Evolutionary conservation across 1,140 invertebrate species (phyloP), one percentile per base, ranked within the genome.

Genomic region (Orchestia grillus): DNA sequence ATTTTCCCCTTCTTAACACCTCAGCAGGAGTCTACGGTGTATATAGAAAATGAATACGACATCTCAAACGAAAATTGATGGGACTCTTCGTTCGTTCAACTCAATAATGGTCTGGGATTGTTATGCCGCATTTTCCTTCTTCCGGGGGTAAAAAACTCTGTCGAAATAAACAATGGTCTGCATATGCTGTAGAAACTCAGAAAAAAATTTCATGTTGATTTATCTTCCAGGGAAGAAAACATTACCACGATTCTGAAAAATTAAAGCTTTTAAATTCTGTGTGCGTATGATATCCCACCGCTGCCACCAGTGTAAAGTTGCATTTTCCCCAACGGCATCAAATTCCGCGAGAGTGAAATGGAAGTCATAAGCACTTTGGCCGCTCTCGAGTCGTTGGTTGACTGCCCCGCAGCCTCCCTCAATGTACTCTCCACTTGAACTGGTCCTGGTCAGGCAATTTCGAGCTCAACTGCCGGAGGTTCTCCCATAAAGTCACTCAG

Each of bases 361-460:
- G 62, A 77, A 77, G 62, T 77, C 62, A 77, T 77, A 77, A 77
- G 62, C 28, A 77, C 62, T 77, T 77, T 77, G 62, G 62, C 62
- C 62, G 28, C 62, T 77, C 62, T 77, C 28, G 62, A 77, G 62
- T 77, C 15, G 62, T 77, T 1, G 62, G 62, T 36, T 36, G 62
- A 28, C 62, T 77, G 62, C 6, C 62, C 36, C 62, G 62, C 11
- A 23, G 62, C 62, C 62, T 77, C 62, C 62, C 62, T 77, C 62
- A 44, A 90, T 90, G 88, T 90, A 90, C 88, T 90, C 88, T 42
- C 41, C 88, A 90, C 88, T 90, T n/a, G 92, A 94, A 94, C 41
- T 94, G 92, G 88, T 94, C 44, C 44, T 94, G 43, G 92, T 44
- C 43, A 94, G 92, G 92, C 92, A 94, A 94, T 94, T 94, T 94